These are phyloP conservation scores for Stegostoma tigrinum DNA, from an alignment of 2,113 vertebrate species.

Conservation along the genomic window DNA sequence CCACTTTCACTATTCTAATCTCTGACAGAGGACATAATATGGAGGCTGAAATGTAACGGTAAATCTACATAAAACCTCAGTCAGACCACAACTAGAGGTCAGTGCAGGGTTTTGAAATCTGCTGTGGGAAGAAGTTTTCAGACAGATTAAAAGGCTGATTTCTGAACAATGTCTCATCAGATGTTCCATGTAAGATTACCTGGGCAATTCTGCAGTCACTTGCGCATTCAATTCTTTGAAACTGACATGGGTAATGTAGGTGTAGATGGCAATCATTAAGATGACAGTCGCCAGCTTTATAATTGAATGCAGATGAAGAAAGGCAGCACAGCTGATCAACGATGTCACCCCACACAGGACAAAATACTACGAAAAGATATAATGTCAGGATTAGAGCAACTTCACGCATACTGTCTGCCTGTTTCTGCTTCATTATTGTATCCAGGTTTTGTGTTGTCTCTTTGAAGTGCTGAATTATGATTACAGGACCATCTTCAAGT, in stretches of 20 bases:
- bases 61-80: background rate
- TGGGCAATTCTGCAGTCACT: fast-evolving
- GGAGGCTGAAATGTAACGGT: background rate
- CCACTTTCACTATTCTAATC: too few species aligned
- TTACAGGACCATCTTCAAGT: background rate
- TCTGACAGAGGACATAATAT: background rate
- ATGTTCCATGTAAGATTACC: background rate
- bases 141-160: background rate
- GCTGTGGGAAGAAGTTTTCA: background rate
- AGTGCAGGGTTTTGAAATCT: background rate
- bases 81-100: background rate
- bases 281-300: background rate
- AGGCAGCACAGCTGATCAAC: background rate
- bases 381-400: background rate
- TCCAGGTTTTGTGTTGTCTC: background rate
- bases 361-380: background rate
- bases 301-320: background rate
- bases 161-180: background rate
- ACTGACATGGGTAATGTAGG: background rate
- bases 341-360: background rate
- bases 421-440: background rate
- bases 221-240: background rate
- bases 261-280: background rate
- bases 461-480: background rate
- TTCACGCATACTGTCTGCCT: background rate